Base-by-base conservation (phyloP, 2,797 vertebrate species). In the Acrocephalus scirpaceus region DNA sequence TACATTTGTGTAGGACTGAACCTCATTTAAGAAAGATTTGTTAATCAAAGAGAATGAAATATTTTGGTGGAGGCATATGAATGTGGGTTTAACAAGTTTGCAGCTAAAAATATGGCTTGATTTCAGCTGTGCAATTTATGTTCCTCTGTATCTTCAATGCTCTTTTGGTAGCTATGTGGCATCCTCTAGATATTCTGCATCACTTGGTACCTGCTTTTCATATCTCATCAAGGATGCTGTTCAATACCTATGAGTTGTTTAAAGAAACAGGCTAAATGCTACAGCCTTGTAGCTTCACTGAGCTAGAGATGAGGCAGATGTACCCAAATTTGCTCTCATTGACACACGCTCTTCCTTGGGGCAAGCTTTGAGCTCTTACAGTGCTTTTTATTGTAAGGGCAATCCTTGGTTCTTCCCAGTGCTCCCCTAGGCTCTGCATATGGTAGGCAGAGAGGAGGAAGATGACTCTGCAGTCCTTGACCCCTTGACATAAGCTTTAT, bases 41-140 rank as follows among this genome's bases (percentile, higher is more conserved):
- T 96, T 97, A 97, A 97, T 98, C 97, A 98, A 98, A 98, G 97
- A 97, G 96, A 98, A 97, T 97, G 96, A 96, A 96, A 97, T 97
- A 97, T 97, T 97, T 95, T 94, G 89, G 91, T 95, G 96, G 89
- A 96, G 90, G 97, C 94, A 95, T 97, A 95, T 81, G 93, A 95
- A 92, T 96, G 81, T 97, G 91, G 92, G 61, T 97, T 98, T 97
- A 97, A 86, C 91, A 76, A 94, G 96, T 97, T 96, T 96, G 86
- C 95, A 82, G 91, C 93, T 97, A 95, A 95, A 97, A 97, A 91
- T 94, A 94, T 9, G 65, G 64, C 50, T 10, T 82, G 85, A 90
- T 96, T 96, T 95, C 84, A 82, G 67, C 81, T 27, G 22, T 74
- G 74, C 57, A 32, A 7, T 82, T 94, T 80, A 53, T 92, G 80